These are phyloP conservation scores for Lytechinus pictus DNA, from an alignment of 35 echinoderm and acorn worm genomes.

Conservation along the genomic window DNA sequence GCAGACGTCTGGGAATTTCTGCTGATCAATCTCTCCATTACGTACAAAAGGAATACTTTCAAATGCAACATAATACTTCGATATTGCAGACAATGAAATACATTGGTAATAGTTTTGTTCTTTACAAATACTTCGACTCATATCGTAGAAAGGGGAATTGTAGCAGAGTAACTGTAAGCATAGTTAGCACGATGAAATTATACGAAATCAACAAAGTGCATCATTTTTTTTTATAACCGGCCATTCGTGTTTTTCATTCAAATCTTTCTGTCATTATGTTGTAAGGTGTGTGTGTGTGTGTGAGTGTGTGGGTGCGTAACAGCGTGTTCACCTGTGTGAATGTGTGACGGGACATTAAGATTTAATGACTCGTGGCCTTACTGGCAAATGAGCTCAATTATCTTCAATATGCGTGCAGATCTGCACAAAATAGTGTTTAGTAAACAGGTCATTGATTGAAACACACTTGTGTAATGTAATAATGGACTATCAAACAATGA, in stretches of 20 bases:
- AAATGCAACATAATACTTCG: constrained; percentile 4
- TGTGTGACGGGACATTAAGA: neutral
- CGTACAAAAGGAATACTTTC: neutral
- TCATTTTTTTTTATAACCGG: neutral
- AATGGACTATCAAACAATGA: neutral
- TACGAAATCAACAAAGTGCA: neutral
- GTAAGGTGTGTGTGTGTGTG: too few relatives aligned
- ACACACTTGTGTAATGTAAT: constrained; percentile 13
- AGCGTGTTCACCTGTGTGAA: too few relatives aligned
- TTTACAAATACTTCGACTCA: neutral
- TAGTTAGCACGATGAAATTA: neutral
- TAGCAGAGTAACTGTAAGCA: neutral
- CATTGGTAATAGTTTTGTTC: neutral
- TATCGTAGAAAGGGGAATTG: neutral
- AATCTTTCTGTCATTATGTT: neutral
- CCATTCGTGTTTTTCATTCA: neutral
- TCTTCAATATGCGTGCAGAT: neutral
- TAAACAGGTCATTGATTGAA: neutral
- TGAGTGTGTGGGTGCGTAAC: too few relatives aligned
- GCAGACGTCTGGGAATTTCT: neutral
- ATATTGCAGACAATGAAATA: neutral
- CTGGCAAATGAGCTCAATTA: neutral
- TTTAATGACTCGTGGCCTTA: neutral
- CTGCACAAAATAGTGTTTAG: neutral
- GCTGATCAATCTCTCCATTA: neutral